phyloP scores from a whole-genome alignment of 2,113 vertebrate species.

The Sterrhoptilus dennistouni region DNA sequence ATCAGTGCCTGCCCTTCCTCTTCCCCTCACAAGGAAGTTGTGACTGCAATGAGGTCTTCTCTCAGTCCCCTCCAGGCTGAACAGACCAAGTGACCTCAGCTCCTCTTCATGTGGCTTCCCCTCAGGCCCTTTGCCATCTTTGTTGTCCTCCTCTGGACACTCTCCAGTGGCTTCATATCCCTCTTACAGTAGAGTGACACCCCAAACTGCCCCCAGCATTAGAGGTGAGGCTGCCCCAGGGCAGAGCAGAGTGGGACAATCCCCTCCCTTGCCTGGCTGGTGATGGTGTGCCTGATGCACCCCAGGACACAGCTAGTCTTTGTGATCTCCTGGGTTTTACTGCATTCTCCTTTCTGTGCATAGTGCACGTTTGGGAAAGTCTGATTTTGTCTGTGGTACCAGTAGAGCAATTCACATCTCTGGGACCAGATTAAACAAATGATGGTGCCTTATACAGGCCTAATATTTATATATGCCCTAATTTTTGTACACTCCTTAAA shows the following conservation, averaged over 20 bases:
- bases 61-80: background rate
- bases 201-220: background rate
- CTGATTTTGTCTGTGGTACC: background rate
- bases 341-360: background rate
- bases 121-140: background rate
- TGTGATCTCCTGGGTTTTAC: background rate
- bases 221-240: fast-evolving
- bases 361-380: background rate
- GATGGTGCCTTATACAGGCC: background rate
- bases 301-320: background rate
- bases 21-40: background rate
- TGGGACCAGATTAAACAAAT: background rate
- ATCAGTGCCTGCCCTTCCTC: background rate
- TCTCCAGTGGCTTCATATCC: background rate
- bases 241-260: background rate
- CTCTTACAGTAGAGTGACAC: too few relatives aligned
- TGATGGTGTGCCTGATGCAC: fast-evolving
- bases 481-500: background rate
- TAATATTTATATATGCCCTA: background rate
- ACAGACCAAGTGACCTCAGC: background rate
- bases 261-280: fast-evolving
- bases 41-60: background rate
- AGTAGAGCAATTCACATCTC: background rate
- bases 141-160: fast-evolving
- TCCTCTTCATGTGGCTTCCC: fast-evolving